Percentiles rank a stretch among this genome's conserved stretches.
phyloP scores from a whole-genome alignment of 2,888 invertebrate genomes.

The Agonopterix alstromeriana region DNA sequence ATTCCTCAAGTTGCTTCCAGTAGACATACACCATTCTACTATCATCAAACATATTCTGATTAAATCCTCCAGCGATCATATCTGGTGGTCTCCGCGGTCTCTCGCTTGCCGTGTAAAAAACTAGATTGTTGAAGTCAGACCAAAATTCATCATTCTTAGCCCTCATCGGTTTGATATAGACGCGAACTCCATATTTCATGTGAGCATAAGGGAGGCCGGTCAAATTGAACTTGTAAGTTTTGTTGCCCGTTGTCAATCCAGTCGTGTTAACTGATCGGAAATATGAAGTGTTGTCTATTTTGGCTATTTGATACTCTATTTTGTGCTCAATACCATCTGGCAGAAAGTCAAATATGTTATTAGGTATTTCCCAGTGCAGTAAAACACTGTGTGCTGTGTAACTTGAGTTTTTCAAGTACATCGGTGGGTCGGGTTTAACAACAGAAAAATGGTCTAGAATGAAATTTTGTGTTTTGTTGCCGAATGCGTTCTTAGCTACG shows the following conservation, averaged over 20 bases:
- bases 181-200: conserved; percentile 82
- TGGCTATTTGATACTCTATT: conserved; percentile 67
- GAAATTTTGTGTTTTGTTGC: conserved; percentile 63
- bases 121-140: conserved; percentile 80
- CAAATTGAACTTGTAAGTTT: conserved; percentile 59
- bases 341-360: conserved; percentile 49
- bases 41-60: conserved; percentile 71
- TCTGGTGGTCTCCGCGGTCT: conserved; percentile 81
- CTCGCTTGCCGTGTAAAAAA: conserved; percentile 78
- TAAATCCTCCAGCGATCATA: conserved; percentile 85
- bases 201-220: conserved; percentile 79
- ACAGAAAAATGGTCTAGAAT: conserved; percentile 77
- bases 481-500: conserved; percentile 79
- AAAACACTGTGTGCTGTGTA: conserved; percentile 50
- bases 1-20: conserved; percentile 85
- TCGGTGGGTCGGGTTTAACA: conserved; percentile 54
- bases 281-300: conserved; percentile 55
- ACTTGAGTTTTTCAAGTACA: conserved; percentile 33
- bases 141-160: conserved; percentile 78
- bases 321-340: conserved; percentile 50
- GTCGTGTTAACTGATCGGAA: conserved; percentile 59
- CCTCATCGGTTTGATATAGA: conserved; percentile 78
- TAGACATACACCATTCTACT: conserved; percentile 82
- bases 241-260: conserved; percentile 42
- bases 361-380: conserved; percentile 52